phyloP scores from a whole-genome alignment of 2,113 vertebrate species.

The Dasyurus viverrinus region DNA sequence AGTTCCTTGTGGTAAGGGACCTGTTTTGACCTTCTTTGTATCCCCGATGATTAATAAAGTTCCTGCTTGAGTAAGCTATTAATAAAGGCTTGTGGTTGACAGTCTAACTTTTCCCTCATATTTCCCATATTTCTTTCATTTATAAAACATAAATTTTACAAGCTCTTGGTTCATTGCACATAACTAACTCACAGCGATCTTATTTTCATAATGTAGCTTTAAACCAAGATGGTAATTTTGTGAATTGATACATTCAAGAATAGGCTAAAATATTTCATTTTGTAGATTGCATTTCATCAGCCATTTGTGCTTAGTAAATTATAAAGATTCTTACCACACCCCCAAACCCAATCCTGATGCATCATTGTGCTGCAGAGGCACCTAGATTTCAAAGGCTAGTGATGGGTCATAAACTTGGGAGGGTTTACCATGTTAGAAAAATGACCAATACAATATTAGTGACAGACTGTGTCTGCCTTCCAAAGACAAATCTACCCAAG shows the following conservation, averaged over 20 bases:
- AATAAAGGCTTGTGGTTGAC: neutral
- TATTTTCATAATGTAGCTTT: neutral
- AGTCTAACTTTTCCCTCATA: slow-evolving; percentile 40
- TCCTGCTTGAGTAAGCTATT: neutral
- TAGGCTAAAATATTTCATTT: slow-evolving; percentile 27
- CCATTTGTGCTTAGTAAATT: neutral
- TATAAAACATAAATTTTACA: slow-evolving; percentile 52
- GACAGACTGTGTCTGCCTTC: too few relatives aligned
- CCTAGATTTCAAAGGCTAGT: too few relatives aligned
- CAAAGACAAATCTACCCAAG: too few relatives aligned
- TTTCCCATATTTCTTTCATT: slow-evolving; percentile 48
- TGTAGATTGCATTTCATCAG: neutral
- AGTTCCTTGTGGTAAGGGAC: neutral
- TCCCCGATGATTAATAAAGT: neutral
- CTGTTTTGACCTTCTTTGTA: neutral
- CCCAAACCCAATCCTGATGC: too few relatives aligned
- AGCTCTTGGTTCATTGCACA: neutral
- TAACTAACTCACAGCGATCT: neutral
- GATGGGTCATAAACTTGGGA: too few relatives aligned
- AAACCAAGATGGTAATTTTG: neutral
- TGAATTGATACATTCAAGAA: neutral
- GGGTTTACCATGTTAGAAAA: too few relatives aligned
- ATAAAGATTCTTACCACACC: neutral
- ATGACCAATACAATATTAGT: too few relatives aligned
- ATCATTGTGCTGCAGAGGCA: too few relatives aligned